phyloP scores from a whole-genome alignment of 2,797 vertebrate species.

The Lindbergichthys nudifrons region DNA sequence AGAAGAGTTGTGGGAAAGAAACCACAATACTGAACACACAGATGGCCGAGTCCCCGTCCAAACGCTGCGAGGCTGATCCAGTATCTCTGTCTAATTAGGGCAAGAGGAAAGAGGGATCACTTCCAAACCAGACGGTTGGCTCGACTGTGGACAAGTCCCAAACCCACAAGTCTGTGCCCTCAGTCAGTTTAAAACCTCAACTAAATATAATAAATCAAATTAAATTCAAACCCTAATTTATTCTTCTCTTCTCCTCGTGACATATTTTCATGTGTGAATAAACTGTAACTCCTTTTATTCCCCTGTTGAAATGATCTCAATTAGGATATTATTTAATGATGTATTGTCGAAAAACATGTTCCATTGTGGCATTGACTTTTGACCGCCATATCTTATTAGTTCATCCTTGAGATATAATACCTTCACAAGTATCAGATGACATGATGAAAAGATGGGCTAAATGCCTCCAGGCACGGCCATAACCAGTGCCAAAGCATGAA shows the following conservation, averaged over 20 bases:
- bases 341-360: too few relatives aligned
- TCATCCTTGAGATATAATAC: too few relatives aligned
- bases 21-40: conserved; percentile 64
- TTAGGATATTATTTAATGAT: too few relatives aligned
- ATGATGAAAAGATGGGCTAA: too few relatives aligned
- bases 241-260: background rate
- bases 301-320: too few relatives aligned
- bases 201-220: conserved; percentile 26
- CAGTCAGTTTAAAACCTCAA: conserved; percentile 27
- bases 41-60: conserved; percentile 72
- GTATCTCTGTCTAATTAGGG: conserved; percentile 61
- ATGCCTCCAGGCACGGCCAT: too few relatives aligned
- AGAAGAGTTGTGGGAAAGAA: conserved; percentile 48
- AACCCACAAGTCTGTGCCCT: conserved; percentile 27
- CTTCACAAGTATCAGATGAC: too few relatives aligned
- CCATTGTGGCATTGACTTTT: too few relatives aligned
- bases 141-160: conserved; percentile 31
- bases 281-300: background rate
- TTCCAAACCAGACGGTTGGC: conserved; percentile 64
- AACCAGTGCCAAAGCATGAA: too few relatives aligned
- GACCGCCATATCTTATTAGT: too few relatives aligned
- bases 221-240: background rate
- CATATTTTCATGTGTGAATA: conserved; percentile 14
- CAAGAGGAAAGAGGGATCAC: conserved; percentile 54
- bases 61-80: conserved; percentile 69